Percentiles rank a stretch among this genome's conserved stretches.
These are phyloP conservation scores for Rapana venosa DNA, from an alignment of 2,888 invertebrate genomes.

Conservation along the genomic window DNA sequence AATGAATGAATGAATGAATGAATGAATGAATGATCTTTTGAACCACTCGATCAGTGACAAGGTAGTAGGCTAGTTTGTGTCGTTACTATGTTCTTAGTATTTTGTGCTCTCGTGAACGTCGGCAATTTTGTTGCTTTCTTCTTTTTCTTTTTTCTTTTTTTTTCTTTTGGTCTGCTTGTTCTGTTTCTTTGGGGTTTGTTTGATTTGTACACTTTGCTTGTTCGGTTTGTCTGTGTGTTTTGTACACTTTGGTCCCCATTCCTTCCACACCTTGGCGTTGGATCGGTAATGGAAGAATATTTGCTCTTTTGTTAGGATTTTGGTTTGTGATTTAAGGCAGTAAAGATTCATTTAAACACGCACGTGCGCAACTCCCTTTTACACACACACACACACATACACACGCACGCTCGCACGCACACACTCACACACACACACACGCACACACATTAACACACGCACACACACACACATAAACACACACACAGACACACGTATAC, in stretches of 20 bases:
- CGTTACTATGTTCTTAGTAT: too few species aligned
- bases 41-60: too few species aligned
- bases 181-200: neutral
- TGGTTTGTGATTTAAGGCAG: too few species aligned
- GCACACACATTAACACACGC: neutral
- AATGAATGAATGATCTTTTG: too few species aligned
- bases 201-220: too few species aligned
- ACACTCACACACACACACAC: neutral
- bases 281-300: neutral
- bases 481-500: neutral
- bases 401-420: neutral
- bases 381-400: neutral
- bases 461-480: neutral
- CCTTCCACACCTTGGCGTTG: neutral
- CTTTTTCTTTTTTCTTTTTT: too few species aligned
- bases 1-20: neutral
- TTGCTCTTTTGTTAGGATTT: neutral
- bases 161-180: neutral
- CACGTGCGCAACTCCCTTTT: neutral
- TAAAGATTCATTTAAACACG: neutral
- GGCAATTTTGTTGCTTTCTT: too few species aligned
- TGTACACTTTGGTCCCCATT: neutral
- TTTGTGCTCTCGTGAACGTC: too few species aligned
- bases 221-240: neutral
- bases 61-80: too few species aligned